Evolutionary conservation across 2,113 vertebrate species (phyloP), one percentile per base, ranked within the genome.

Genomic region (Bubo blakistoni): DNA sequence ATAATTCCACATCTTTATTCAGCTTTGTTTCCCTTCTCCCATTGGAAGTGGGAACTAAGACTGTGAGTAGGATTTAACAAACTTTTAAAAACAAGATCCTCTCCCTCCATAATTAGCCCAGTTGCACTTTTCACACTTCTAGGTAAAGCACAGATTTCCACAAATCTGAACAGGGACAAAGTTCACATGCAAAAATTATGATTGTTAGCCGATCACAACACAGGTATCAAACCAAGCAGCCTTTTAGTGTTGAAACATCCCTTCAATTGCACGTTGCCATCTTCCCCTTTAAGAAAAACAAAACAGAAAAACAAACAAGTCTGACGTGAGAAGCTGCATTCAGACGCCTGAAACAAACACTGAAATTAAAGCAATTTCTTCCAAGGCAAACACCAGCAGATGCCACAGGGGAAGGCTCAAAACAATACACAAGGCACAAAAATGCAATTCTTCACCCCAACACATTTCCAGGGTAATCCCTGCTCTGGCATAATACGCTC

Each of bases 71-170:
- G 17, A 7, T 7, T 85, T 40, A 87, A 47, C 6, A 40, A 84
- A 16, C 27, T 57, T 36, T 58, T 51, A 14, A n/a, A 62, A 85
- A 19, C 17, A 32, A 84, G 38, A 26, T 11, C 6, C 44, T 15
- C n/a, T 29, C 51, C 36, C 38, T 52, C n/a, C 27, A 30, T 54
- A 27, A 29, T 24, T 3, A 44, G 11, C 6, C 30, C 13, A 6
- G 40, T 0, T 7, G 16, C 10, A 20, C 16, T 24, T 44, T 10
- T 26, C 52, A 30, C 5, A 0, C 34, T n/a, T 9, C 5, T 6
- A 16, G 11, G 40, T 10, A 26, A 49, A 80, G 14, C 51, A 11
- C 30, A 11, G 27, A n/a, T 19, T 40, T 58, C 52, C n/a, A 62
- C n/a, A 58, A 36, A 54, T 10, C 14, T 1, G 19, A 61, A 38